Evolutionary conservation across 2,113 vertebrate species (phyloP).

Genomic region (Spheniscus mendiculus): DNA sequence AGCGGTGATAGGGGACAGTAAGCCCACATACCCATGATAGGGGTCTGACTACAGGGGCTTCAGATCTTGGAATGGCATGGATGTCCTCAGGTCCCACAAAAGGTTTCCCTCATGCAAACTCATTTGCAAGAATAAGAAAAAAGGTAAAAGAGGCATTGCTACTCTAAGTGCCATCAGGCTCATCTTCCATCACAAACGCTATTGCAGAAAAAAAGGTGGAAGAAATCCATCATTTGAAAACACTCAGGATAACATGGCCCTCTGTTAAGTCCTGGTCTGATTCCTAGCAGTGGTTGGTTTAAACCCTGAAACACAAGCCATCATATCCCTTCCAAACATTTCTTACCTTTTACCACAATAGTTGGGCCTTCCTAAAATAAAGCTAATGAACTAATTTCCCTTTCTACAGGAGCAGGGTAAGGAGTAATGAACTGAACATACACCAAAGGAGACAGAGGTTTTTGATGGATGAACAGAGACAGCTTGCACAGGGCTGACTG

Average conservation of each 20-base stretch:
- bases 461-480: background rate
- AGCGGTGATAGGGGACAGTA: background rate
- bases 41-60: background rate
- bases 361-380: background rate
- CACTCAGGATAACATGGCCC: background rate
- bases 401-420: background rate
- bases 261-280: background rate
- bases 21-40: accelerated
- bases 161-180: background rate
- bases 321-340: background rate
- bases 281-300: background rate
- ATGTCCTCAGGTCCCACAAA: background rate
- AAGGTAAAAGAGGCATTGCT: background rate
- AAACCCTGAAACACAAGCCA: background rate
- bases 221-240: background rate
- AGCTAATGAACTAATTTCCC: background rate
- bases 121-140: background rate
- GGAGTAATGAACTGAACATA: background rate
- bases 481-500: background rate
- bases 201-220: background rate
- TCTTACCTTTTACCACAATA: background rate
- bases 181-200: background rate
- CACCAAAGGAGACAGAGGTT: background rate
- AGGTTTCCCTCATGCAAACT: background rate
- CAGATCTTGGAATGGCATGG: background rate